Base-by-base conservation (phyloP, 2,888 invertebrate genomes). In the Sarcophaga rosellei region DNA sequence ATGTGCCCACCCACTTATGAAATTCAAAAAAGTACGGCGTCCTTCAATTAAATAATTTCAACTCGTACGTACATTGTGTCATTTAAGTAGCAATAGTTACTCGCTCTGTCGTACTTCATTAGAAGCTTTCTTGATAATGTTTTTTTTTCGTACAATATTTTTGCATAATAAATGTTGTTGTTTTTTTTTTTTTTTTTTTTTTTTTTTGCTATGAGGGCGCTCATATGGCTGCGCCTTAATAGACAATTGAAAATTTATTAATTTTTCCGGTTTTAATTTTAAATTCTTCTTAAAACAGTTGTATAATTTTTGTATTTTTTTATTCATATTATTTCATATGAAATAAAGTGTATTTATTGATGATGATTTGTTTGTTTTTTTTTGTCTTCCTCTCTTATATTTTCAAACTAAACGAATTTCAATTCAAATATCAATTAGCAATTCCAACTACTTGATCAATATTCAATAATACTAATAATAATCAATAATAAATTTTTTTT, bases 371-470 rank as follows among this genome's bases (percentile, higher is more conserved):
- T 4, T 12, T 57, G 3, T 47, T 47, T 70, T 53, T 20, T 61
- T 62, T 68, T 70, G 47, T 20, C 35, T 10, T 10, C 8, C 35
- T 35, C 35, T 35, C 35, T 35, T 35, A 35, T 35, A 77, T 69
- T 8, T 20, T n/a, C 10, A 44, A 8, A 45, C 23, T 69, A 80
- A 86, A 84, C 65, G 65, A 86, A 84, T 78, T 84, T 86, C 81
- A 86, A 86, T 86, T 86, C 86, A 86, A 86, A 86, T 84, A 86
- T 86, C 86, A 86, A 86, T 86, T 86, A 86, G 86, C 86, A 86
- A 86, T 86, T 86, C 74, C 84, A 86, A 84, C 81, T 86, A 86
- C 86, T 86, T 86, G 86, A 86, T 86, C 86, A 86, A 86, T 86
- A 84, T 86, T 86, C 86, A 84, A 86, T 86, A 86, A 86, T 86